Evolutionary conservation across 2,888 invertebrate genomes (phyloP).

Genomic region (Trissolcus japonicus): DNA sequence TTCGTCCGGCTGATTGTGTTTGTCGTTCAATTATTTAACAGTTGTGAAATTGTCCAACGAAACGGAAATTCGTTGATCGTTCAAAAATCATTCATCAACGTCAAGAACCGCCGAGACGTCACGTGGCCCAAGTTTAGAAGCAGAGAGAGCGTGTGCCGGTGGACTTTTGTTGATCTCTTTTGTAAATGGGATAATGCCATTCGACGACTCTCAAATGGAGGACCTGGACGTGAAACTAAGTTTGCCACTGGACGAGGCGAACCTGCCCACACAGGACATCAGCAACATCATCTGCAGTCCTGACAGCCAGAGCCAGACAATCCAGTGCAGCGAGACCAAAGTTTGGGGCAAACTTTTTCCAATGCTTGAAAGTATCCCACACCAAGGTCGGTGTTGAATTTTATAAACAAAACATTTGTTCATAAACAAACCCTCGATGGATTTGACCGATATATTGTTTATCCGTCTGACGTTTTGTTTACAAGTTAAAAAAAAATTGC

Average conservation of each 20-base stretch:
- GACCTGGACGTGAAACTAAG: not conserved
- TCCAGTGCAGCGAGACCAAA: not conserved
- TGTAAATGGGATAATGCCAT: no score
- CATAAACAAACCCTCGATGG: not conserved
- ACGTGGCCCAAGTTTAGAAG: no score
- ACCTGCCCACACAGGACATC: not conserved
- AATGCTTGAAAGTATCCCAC: not conserved
- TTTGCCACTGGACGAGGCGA: constrained; percentile 2
- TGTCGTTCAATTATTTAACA: no score
- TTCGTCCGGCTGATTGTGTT: no score
- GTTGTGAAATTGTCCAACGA: no score
- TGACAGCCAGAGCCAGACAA: constrained; percentile 1
- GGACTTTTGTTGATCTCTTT: no score
- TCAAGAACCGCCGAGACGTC: no score
- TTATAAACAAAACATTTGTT: not conserved
- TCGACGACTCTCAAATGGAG: no score
- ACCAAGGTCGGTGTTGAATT: not conserved
- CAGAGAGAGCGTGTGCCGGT: no score
- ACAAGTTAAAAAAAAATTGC: not conserved
- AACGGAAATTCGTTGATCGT: no score
- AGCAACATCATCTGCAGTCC: not conserved
- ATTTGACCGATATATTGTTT: not conserved
- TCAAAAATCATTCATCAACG: no score
- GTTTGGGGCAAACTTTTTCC: constrained; percentile 23
- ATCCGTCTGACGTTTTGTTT: not conserved